phyloP scores from a whole-genome alignment of 2,888 invertebrate genomes.

The Trypoxylon attenuatum region DNA sequence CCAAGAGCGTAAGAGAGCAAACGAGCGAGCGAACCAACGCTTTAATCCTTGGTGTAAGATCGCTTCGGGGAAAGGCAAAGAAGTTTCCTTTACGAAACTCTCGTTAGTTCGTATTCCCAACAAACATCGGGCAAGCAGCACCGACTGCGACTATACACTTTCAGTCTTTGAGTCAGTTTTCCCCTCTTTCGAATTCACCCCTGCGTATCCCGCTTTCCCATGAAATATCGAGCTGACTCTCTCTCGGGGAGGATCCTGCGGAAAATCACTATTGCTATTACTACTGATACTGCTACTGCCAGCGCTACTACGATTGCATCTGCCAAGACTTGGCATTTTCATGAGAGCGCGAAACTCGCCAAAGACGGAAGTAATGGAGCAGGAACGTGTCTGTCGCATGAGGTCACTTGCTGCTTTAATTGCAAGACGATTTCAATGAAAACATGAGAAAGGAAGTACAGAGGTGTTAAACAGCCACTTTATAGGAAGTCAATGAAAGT shows the following conservation, averaged over 20 bases:
- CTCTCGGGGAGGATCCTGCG: too few species aligned
- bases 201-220: constrained; percentile 31
- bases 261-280: too few species aligned
- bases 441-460: too few species aligned
- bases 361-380: neutral
- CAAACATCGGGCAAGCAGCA: constrained; percentile 21
- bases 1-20: too few species aligned
- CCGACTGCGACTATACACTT: constrained; percentile 16
- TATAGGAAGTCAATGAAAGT: too few species aligned
- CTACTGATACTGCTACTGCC: too few species aligned
- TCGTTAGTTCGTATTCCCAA: constrained; percentile 46
- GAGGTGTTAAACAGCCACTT: too few species aligned
- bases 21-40: constrained; percentile 35
- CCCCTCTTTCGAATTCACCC: constrained; percentile 3
- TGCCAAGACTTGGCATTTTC: constrained; percentile 3
- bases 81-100: constrained; percentile 44
- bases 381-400: too few species aligned
- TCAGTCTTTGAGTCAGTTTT: constrained; percentile 26
- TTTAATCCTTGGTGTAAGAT: constrained; percentile 39
- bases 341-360: neutral
- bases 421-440: too few species aligned
- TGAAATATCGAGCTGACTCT: constrained; percentile 30
- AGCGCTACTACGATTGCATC: too few species aligned
- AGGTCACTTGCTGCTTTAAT: too few species aligned
- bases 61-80: constrained; percentile 29